Evolutionary conservation across 2,888 invertebrate species (phyloP).

Genomic region (Epistrophe eligans): DNA sequence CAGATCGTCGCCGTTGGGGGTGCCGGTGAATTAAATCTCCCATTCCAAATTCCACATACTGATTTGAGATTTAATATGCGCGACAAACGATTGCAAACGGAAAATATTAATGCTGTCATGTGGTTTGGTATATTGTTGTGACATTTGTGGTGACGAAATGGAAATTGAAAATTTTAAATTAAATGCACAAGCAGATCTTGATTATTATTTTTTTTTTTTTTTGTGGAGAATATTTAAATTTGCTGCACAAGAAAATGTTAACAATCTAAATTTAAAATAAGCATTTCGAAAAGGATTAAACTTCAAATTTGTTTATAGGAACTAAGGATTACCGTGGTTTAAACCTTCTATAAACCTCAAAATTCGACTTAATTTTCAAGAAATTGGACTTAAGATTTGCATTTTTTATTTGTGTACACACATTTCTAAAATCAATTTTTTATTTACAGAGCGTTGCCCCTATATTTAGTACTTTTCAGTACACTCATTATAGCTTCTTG

Average conservation of each 20-base stretch:
- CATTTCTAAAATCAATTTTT: too few relatives aligned
- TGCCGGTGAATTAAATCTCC: conserved; percentile 63
- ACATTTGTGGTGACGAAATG: conserved; percentile 64
- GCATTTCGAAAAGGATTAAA: too few relatives aligned
- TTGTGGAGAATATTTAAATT: background rate
- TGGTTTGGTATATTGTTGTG: conserved; percentile 41
- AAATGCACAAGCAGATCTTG: background rate
- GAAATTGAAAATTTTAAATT: conserved; percentile 58
- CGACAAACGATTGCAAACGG: conserved; percentile 46
- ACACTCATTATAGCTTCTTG: too few relatives aligned
- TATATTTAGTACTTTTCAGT: too few relatives aligned
- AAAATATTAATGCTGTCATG: conserved; percentile 47
- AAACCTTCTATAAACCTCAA: too few relatives aligned
- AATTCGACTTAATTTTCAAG: too few relatives aligned
- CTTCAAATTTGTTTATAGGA: too few relatives aligned
- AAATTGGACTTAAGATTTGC: too few relatives aligned
- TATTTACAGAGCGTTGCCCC: too few relatives aligned
- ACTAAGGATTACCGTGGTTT: too few relatives aligned
- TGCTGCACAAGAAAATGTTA: background rate
- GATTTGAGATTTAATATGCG: conserved; percentile 38
- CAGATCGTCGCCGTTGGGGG: background rate
- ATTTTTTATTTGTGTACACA: too few relatives aligned
- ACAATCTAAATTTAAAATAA: background rate
- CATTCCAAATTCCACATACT: conserved; percentile 32
- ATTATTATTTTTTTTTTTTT: background rate